Conservation (phyloP, 2,797 vertebrate genomes). For the Hirundo rustica region DNA sequence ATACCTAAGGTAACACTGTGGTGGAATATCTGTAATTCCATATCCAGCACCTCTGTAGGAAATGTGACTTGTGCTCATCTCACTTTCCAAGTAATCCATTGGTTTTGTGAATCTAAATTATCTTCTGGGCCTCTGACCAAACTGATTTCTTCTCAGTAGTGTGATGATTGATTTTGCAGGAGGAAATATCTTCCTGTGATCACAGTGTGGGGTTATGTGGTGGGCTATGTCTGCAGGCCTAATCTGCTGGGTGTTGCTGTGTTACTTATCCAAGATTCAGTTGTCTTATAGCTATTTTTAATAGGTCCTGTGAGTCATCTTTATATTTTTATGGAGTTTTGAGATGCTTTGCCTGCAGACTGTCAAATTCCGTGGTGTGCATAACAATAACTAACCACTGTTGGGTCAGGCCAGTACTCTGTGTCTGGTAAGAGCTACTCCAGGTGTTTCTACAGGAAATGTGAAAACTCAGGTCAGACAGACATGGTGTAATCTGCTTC, state of each 20-base stretch:
- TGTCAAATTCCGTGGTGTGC: not conserved
- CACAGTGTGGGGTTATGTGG: not conserved
- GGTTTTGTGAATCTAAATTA: not conserved
- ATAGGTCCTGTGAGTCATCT: fast-evolving
- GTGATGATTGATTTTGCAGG: not conserved
- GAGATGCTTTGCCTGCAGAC: not conserved
- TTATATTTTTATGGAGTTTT: not conserved
- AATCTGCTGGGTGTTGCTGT: not conserved
- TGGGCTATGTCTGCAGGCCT: not conserved
- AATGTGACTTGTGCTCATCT: not conserved
- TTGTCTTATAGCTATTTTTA: not conserved
- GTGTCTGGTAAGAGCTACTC: not conserved
- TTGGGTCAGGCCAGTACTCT: not conserved
- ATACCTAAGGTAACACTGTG: not conserved
- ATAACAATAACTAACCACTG: fast-evolving
- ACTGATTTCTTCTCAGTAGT: not conserved
- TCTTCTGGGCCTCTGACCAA: not conserved
- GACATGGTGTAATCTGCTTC: not conserved
- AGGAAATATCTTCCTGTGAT: not conserved
- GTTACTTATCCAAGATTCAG: not conserved
- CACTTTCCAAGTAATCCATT: not conserved
- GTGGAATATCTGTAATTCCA: not conserved
- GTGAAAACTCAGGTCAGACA: not conserved
- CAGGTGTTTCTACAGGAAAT: not conserved
- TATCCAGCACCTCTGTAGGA: not conserved